Evolutionary conservation across 92 coral and sea anemone species (phyloP).

Genomic region (Pocillopora meandrina): DNA sequence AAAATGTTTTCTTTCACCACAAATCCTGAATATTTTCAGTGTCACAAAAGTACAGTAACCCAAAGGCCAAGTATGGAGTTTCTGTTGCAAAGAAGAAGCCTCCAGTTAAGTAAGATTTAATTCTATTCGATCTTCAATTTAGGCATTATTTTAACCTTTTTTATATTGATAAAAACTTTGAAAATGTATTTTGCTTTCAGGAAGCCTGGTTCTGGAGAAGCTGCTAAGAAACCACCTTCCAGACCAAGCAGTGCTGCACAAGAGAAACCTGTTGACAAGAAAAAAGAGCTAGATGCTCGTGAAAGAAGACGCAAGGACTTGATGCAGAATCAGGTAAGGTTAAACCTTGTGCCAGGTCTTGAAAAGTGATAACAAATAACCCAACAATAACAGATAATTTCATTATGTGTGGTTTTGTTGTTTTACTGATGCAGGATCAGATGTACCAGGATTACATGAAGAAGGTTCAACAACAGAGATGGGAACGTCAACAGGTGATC

Average conservation of each 20-base stretch:
- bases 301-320: slow-evolving; percentile 95
- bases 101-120: slow-evolving; percentile 47
- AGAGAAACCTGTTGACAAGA: slow-evolving; percentile 32
- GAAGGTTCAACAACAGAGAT: slow-evolving; percentile 93
- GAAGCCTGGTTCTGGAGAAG: slow-evolving; percentile 80
- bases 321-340: slow-evolving; percentile 84
- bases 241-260: slow-evolving; percentile 50
- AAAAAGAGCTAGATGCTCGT: slow-evolving; percentile 75
- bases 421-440: slow-evolving; percentile 66
- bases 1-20: not conserved
- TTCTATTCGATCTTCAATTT: not conserved
- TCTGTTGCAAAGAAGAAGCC: slow-evolving; percentile 93
- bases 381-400: too few species aligned
- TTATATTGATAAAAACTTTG: too few species aligned
- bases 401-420: not conserved
- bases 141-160: too few species aligned
- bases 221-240: slow-evolving; percentile 62
- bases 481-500: slow-evolving; percentile 95
- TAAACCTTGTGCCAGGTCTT: too few species aligned
- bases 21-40: slow-evolving; percentile 24
- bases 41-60: slow-evolving; percentile 81
- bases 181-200: slow-evolving; percentile 23
- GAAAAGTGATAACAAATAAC: too few species aligned
- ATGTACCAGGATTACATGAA: slow-evolving; percentile 89
- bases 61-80: slow-evolving; percentile 94